Evolutionary conservation across 2,797 vertebrate genomes (phyloP).

Genomic region (Silurus aristotelis): DNA sequence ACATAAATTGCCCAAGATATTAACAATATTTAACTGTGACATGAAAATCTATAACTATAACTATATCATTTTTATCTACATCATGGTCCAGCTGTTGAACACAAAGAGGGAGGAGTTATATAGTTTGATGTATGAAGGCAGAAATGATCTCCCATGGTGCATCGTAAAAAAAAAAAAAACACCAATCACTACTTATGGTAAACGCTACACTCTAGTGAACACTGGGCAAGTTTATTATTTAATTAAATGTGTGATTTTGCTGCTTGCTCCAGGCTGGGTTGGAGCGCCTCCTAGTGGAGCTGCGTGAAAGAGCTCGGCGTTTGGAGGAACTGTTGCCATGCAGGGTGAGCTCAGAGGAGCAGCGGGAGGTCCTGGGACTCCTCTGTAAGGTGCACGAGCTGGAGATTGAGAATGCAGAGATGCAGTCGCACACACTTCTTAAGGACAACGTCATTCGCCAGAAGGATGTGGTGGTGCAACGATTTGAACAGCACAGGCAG

Average conservation of each 20-base stretch:
- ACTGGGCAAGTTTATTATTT: not conserved
- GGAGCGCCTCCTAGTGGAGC: constrained; percentile 76
- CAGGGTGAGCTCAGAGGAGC: constrained; percentile 81
- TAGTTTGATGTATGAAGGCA: too few relatives aligned
- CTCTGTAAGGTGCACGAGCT: constrained; percentile 87
- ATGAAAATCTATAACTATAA: too few relatives aligned
- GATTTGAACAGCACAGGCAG: constrained; percentile 81
- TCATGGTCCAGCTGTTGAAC: too few relatives aligned
- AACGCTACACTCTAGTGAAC: not conserved
- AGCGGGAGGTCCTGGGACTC: constrained; percentile 82
- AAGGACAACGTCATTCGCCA: constrained; percentile 84
- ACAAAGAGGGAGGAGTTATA: too few relatives aligned
- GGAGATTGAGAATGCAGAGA: constrained; percentile 82
- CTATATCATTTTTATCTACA: too few relatives aligned
- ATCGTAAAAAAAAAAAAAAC: not conserved
- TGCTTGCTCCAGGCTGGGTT: constrained; percentile 68
- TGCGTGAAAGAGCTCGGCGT: constrained; percentile 71
- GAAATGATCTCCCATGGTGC: too few relatives aligned
- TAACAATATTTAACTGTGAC: too few relatives aligned
- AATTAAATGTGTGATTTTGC: not conserved
- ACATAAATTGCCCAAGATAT: too few relatives aligned
- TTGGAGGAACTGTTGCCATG: constrained; percentile 81
- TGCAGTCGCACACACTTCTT: constrained; percentile 80
- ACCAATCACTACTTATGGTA: not conserved
- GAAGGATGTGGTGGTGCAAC: constrained; percentile 80